Conservation (phyloP, 2,113 vertebrate genomes). For the Apistogramma diplotaenia region DNA sequence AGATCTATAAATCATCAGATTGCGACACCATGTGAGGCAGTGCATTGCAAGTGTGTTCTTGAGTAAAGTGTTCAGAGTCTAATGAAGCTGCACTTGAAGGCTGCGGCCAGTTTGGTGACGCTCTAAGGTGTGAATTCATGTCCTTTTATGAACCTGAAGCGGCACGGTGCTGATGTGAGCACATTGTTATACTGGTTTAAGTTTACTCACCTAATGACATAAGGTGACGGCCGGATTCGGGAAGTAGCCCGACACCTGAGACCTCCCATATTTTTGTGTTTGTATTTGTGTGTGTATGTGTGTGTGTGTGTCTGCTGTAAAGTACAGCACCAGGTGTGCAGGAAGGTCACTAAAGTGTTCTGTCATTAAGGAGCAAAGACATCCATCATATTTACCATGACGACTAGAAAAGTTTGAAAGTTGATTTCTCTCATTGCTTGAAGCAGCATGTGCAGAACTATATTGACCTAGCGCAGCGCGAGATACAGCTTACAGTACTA, state of each 20-base stretch:
- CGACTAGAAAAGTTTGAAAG: background rate
- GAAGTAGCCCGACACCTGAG: background rate
- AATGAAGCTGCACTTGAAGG: background rate
- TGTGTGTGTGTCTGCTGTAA: background rate
- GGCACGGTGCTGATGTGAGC: background rate
- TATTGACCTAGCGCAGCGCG: background rate
- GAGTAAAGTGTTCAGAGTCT: background rate
- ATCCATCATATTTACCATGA: constrained; percentile 10
- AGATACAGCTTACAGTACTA: background rate
- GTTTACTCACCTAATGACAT: background rate
- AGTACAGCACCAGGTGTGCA: constrained; percentile 59
- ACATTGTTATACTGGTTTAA: background rate
- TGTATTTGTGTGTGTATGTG: background rate
- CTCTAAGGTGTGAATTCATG: background rate
- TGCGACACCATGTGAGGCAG: background rate
- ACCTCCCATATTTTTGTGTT: background rate
- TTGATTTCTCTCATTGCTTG: background rate
- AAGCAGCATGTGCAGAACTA: background rate
- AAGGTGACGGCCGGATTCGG: background rate
- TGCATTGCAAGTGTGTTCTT: background rate
- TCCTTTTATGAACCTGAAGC: background rate
- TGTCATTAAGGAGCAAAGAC: background rate
- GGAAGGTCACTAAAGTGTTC: background rate
- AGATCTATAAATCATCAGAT: background rate
- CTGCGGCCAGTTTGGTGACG: background rate